phyloP scores from a whole-genome alignment of 2,797 vertebrate genomes.

The Neosilurus hyrtlii region DNA sequence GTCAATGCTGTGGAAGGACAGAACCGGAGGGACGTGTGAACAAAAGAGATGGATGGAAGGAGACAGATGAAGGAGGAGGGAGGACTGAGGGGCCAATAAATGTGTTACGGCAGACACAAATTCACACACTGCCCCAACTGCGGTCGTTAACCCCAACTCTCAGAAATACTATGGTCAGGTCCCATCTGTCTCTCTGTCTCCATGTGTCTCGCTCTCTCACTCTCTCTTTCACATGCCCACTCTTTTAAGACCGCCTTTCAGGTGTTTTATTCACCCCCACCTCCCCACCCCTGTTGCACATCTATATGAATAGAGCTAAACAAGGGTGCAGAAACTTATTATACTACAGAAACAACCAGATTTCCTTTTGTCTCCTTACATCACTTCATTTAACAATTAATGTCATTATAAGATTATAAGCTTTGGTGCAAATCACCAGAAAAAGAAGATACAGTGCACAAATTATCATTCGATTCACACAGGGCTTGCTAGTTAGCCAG shows the following conservation, averaged over 20 bases:
- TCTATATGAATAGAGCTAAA: background rate
- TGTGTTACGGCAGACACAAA: constrained; percentile 38
- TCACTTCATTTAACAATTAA: background rate
- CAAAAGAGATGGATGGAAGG: constrained; percentile 37
- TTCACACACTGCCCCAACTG: constrained; percentile 37
- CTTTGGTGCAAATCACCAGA: background rate
- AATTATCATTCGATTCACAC: background rate
- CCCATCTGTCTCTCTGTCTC: constrained; percentile 25
- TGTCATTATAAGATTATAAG: background rate
- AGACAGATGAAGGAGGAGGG: constrained; percentile 34
- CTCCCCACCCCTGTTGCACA: too few species aligned
- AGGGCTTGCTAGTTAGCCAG: background rate
- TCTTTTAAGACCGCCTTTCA: background rate
- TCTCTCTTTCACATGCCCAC: background rate
- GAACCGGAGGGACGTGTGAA: constrained; percentile 43
- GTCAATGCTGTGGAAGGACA: constrained; percentile 32
- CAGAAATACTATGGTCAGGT: constrained; percentile 30
- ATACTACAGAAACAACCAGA: background rate
- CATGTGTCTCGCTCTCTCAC: background rate
- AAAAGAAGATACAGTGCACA: background rate
- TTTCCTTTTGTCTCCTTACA: background rate
- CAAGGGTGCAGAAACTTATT: background rate
- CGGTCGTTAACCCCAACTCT: constrained; percentile 47
- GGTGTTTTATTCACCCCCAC: background rate
- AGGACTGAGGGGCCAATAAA: constrained; percentile 46